phyloP scores from a whole-genome alignment of 2,888 invertebrate species.

The Chymomyza fuscimana region DNA sequence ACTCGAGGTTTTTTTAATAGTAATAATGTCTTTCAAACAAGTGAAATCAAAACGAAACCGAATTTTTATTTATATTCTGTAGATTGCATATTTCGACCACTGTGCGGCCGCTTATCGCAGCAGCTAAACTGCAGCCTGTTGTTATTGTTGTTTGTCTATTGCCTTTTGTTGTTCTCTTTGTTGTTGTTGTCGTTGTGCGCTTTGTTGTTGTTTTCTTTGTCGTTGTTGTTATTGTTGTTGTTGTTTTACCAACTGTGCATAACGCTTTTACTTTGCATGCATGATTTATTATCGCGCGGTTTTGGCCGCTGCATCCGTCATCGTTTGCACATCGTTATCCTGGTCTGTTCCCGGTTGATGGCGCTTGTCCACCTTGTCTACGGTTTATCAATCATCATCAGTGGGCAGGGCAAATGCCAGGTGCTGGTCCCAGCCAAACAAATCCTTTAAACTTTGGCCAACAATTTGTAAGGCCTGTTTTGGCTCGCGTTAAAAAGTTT shows the following conservation, averaged over 20 bases:
- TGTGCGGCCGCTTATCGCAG: background rate
- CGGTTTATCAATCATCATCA: constrained; percentile 43
- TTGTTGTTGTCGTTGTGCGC: constrained; percentile 1
- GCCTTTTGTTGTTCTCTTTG: constrained; percentile 7
- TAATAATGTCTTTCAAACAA: too few species aligned
- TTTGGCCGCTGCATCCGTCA: constrained; percentile 8
- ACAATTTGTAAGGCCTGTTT: background rate
- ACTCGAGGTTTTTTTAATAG: too few species aligned
- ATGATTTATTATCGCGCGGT: constrained; percentile 27
- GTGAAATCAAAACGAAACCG: too few species aligned
- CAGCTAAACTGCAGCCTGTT: background rate
- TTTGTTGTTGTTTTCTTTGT: constrained; percentile 20
- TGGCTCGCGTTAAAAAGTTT: background rate
- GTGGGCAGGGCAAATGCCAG: constrained; percentile 7
- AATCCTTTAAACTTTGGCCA: background rate
- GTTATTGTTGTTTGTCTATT: constrained; percentile 5
- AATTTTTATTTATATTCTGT: too few species aligned
- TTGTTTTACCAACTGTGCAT: constrained; percentile 17
- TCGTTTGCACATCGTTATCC: constrained; percentile 34
- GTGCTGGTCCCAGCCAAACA: background rate
- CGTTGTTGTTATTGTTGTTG: constrained; percentile 7
- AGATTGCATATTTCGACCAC: background rate
- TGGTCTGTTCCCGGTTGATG: background rate
- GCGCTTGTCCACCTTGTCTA: constrained; percentile 12
- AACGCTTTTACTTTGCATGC: constrained; percentile 29